Conservation (phyloP, 1,140 invertebrate species). For the Marisa cornuarietis region DNA sequence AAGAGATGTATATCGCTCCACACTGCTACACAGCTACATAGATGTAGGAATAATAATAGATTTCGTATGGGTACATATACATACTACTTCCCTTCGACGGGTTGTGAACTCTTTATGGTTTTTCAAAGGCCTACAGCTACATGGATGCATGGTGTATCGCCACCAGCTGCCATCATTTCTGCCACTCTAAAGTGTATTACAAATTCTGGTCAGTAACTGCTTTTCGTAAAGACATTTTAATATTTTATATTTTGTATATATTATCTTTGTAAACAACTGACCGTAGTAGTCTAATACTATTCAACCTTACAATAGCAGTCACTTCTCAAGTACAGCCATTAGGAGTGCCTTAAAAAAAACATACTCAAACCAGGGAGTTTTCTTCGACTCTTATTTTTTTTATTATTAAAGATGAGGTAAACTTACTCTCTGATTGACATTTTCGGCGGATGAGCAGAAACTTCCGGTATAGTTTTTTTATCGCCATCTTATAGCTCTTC, state of each 20-base stretch:
- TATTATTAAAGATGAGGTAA: not conserved
- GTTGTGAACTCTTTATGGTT: too few species aligned
- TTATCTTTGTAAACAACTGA: too few species aligned
- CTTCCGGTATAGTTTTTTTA: constrained; percentile 15
- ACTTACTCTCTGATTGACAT: constrained; percentile 16
- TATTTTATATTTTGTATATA: not conserved
- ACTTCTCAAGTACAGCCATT: not conserved
- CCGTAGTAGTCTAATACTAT: not conserved
- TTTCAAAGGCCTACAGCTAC: too few species aligned
- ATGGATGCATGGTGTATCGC: too few species aligned
- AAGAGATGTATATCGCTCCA: too few species aligned
- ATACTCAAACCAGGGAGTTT: too few species aligned
- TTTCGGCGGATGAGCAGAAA: constrained; percentile 17
- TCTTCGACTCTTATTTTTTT: not conserved
- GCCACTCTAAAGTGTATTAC: not conserved
- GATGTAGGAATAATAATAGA: too few species aligned
- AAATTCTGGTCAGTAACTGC: not conserved
- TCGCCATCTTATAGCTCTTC: not conserved
- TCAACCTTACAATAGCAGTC: too few species aligned
- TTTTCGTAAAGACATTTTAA: not conserved
- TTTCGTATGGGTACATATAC: too few species aligned
- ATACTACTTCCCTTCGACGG: too few species aligned
- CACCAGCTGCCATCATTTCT: not conserved
- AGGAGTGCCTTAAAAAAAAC: too few species aligned
- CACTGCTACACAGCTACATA: too few species aligned